phyloP scores from a whole-genome alignment of 2,797 vertebrate genomes.

The Babyrousa celebensis region DNA sequence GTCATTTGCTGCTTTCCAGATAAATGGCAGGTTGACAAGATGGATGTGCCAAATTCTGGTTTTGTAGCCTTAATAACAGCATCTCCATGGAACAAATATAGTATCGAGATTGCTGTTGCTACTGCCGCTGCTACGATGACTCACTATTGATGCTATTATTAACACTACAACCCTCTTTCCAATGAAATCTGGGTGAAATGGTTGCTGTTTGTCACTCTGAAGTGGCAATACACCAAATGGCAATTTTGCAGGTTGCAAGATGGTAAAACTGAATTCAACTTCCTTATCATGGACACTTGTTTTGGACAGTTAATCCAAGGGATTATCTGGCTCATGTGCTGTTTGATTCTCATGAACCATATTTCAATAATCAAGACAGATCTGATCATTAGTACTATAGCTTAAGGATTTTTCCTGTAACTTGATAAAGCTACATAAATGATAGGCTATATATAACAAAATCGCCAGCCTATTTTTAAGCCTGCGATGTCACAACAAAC shows the following conservation, averaged over 20 bases:
- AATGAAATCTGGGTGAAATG: slow-evolving; percentile 15
- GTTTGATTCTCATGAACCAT: slow-evolving; percentile 1
- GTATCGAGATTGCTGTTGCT: neutral
- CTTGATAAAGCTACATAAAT: slow-evolving; percentile 13
- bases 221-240: neutral
- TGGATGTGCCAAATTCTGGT: neutral
- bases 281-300: neutral
- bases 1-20: neutral
- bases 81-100: slow-evolving; percentile 53
- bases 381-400: neutral
- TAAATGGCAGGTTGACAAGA: slow-evolving; percentile 2
- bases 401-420: slow-evolving; percentile 49
- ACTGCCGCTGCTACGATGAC: neutral
- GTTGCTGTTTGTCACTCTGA: slow-evolving; percentile 26
- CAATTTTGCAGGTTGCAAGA: slow-evolving; percentile 40
- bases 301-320: neutral
- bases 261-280: slow-evolving; percentile 48
- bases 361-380: slow-evolving; percentile 49
- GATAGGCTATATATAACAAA: slow-evolving; percentile 24
- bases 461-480: slow-evolving; percentile 39
- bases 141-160: slow-evolving; percentile 19
- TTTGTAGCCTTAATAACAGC: slow-evolving; percentile 25
- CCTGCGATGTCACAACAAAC: slow-evolving; percentile 32
- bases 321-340: slow-evolving; percentile 15
- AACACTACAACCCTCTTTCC: neutral